A percentile compares a stretch with the other conserved stretches of the same genome.
Evolutionary conservation across 2,888 invertebrate species (phyloP).

Genomic region (Carcina quercana): DNA sequence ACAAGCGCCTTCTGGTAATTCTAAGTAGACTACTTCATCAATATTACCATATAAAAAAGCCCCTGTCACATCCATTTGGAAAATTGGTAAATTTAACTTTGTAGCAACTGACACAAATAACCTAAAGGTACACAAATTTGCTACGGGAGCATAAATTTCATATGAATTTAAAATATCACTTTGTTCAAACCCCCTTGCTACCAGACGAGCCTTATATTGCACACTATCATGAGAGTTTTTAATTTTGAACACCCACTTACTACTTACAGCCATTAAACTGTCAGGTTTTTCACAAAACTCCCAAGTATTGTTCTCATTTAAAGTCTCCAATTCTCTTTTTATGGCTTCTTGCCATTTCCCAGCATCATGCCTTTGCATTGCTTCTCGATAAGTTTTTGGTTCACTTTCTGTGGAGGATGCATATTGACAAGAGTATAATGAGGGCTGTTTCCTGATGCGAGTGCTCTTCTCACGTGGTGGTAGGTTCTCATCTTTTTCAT

Average conservation of each 20-base stretch:
- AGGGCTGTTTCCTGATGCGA: no score
- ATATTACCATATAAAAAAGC: slow-evolving; percentile 15
- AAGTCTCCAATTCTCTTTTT: slow-evolving; percentile 6
- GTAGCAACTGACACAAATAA: slow-evolving; percentile 6
- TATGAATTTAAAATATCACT: not conserved
- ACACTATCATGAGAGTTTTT: not conserved
- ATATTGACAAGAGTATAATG: slow-evolving; percentile 13
- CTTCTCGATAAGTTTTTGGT: slow-evolving; percentile 13
- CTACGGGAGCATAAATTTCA: slow-evolving; percentile 11
- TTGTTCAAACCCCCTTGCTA: slow-evolving; percentile 15
- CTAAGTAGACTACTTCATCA: slow-evolving; percentile 12
- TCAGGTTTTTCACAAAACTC: slow-evolving; percentile 2
- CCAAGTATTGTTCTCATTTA: slow-evolving; percentile 14
- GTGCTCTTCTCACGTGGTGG: no score
- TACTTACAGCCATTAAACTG: slow-evolving; percentile 1
- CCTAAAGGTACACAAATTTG: slow-evolving; percentile 9
- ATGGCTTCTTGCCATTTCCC: slow-evolving; percentile 10
- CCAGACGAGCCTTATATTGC: slow-evolving; percentile 12
- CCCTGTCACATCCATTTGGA: slow-evolving; percentile 16
- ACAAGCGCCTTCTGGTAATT: slow-evolving; percentile 16
- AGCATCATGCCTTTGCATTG: slow-evolving; percentile 5
- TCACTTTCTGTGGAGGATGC: slow-evolving; percentile 5
- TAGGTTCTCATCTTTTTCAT: no score
- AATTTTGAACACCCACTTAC: slow-evolving; percentile 12
- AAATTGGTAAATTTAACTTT: slow-evolving; percentile 3